Evolutionary conservation across 2,888 invertebrate species (phyloP).

Genomic region (Deladenus siricidicola): DNA sequence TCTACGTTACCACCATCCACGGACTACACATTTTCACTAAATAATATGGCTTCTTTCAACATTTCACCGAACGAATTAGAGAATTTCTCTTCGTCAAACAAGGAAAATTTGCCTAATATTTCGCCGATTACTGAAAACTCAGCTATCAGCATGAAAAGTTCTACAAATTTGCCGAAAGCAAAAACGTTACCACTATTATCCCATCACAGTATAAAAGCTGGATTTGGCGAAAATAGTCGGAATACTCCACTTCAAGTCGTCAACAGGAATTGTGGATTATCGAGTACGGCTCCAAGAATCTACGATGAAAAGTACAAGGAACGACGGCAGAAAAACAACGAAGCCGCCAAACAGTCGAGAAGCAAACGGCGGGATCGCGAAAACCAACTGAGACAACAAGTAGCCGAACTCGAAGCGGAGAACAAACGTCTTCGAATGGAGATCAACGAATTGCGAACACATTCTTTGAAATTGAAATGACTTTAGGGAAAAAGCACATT

Average conservation of each 20-base stretch:
- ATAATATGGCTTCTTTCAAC: too few relatives aligned
- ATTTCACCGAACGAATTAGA: too few relatives aligned
- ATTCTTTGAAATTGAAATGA: background rate
- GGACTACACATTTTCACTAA: too few relatives aligned
- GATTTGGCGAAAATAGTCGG: background rate
- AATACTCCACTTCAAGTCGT: background rate
- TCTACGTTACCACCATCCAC: too few relatives aligned
- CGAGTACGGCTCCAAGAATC: background rate
- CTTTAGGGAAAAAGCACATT: too few relatives aligned
- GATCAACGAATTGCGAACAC: background rate
- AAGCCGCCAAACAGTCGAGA: constrained; percentile 41
- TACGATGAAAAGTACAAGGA: constrained; percentile 23
- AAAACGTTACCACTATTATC: too few relatives aligned
- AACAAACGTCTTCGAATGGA: constrained; percentile 15
- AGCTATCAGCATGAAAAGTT: too few relatives aligned
- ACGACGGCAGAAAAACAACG: constrained; percentile 34
- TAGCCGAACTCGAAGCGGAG: constrained; percentile 15
- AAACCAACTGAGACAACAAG: constrained; percentile 8
- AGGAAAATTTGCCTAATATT: too few relatives aligned
- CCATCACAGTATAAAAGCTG: too few relatives aligned
- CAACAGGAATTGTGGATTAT: background rate
- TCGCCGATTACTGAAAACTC: too few relatives aligned
- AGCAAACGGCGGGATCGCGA: constrained; percentile 29
- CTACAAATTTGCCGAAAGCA: too few relatives aligned
- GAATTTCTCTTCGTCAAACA: too few relatives aligned